phyloP scores from a whole-genome alignment of 2,888 invertebrate species.

The Rhagophthalmus giganteus region DNA sequence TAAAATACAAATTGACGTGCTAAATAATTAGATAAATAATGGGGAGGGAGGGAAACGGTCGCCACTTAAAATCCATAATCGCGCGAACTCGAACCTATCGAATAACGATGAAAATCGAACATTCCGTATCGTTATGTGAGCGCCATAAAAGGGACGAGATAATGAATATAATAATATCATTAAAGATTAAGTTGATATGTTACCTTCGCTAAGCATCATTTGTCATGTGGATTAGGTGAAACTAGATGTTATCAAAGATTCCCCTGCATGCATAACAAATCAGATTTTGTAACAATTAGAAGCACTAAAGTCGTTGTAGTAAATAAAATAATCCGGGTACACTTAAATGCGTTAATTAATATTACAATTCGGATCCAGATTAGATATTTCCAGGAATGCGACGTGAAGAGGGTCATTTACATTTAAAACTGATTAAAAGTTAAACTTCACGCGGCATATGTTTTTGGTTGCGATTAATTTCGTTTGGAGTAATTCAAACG shows the following conservation, averaged over 20 bases:
- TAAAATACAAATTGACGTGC: too few relatives aligned
- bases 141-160: too few relatives aligned
- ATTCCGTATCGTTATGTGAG: too few relatives aligned
- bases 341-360: constrained; percentile 11
- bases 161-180: not conserved
- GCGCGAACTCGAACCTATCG: too few relatives aligned
- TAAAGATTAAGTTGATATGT: constrained; percentile 5
- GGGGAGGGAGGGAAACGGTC: too few relatives aligned
- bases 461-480: too few relatives aligned
- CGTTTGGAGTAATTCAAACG: too few relatives aligned
- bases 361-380: not conserved
- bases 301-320: not conserved
- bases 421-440: too few relatives aligned
- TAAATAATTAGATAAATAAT: too few relatives aligned
- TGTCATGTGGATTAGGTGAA: constrained; percentile 4
- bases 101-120: too few relatives aligned
- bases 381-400: not conserved
- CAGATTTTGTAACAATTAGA: constrained; percentile 1
- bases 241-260: constrained; percentile 5
- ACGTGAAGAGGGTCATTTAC: not conserved
- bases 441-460: too few relatives aligned
- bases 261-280: constrained; percentile 12
- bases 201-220: constrained; percentile 7
- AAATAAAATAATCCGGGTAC: constrained; percentile 8
- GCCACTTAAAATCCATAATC: too few relatives aligned